Percentiles rank a stretch among this genome's conserved stretches.
Evolutionary conservation across 2,113 vertebrate genomes (phyloP).

Genomic region (Ophiodon elongatus): DNA sequence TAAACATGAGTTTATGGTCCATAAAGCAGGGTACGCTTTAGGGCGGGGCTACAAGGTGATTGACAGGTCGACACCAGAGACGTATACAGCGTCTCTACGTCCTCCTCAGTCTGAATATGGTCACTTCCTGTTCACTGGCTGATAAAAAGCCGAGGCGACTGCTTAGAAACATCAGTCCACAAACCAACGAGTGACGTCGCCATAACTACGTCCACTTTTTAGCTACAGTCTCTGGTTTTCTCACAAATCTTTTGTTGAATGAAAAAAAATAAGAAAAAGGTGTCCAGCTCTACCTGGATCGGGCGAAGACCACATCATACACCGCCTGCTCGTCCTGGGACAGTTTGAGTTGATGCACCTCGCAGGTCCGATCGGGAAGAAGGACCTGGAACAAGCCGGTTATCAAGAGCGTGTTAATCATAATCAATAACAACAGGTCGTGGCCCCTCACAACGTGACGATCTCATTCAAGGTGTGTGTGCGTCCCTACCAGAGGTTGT

Average conservation of each 20-base stretch:
- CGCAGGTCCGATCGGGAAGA: slow-evolving; percentile 87
- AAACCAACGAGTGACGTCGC: no score
- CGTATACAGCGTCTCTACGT: no score
- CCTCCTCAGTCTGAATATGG: no score
- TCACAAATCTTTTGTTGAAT: background rate
- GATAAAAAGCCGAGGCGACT: no score
- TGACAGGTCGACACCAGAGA: no score
- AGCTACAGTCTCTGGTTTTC: background rate
- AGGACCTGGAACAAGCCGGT: slow-evolving; percentile 81
- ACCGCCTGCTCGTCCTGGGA: slow-evolving; percentile 90
- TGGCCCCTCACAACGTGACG: background rate
- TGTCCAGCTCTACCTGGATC: slow-evolving; percentile 91
- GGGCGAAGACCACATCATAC: slow-evolving; percentile 91
- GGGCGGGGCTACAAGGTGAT: no score
- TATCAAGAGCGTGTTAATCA: background rate
- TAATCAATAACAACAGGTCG: background rate
- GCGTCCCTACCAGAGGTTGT: slow-evolving; percentile 89
- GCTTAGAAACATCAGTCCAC: no score
- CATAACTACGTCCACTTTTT: no score
- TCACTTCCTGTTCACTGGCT: background rate
- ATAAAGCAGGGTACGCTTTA: no score
- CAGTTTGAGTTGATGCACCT: slow-evolving; percentile 89
- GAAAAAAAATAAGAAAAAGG: background rate
- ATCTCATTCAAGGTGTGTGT: background rate
- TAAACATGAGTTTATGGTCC: no score